phyloP scores from a whole-genome alignment of 2,888 invertebrate species.

The Microchrysa polita region DNA sequence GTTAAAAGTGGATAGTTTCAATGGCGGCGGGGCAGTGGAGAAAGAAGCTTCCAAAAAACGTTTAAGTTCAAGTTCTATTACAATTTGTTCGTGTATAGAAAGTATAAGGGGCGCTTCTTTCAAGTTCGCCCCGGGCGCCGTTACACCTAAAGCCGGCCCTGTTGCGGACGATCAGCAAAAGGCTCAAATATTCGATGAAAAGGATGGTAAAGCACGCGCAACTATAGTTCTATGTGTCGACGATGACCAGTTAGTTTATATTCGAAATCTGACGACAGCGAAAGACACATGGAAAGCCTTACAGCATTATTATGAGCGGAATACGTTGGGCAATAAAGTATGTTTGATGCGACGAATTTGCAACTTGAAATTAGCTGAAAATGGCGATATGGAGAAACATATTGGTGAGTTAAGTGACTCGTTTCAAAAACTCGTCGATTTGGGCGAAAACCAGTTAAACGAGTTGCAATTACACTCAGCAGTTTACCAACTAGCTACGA shows the following conservation, averaged over 20 bases:
- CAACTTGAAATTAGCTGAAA: not conserved
- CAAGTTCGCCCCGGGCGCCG: no score
- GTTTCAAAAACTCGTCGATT: conserved; percentile 4
- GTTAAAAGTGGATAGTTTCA: no score
- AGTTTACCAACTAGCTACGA: conserved; percentile 21
- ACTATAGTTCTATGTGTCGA: not conserved
- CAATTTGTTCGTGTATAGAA: no score
- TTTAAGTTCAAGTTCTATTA: no score
- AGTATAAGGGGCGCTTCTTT: no score
- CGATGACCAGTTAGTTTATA: not conserved
- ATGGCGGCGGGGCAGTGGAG: no score
- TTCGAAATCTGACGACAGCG: no score
- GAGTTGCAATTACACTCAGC: not conserved
- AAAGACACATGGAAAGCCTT: not conserved
- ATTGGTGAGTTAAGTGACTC: conserved; percentile 2
- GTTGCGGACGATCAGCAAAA: no score
- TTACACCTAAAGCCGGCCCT: no score
- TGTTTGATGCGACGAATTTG: conserved; percentile 6
- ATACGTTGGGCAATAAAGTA: not conserved
- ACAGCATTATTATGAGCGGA: not conserved
- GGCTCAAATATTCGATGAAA: conserved; percentile 17
- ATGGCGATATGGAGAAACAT: no score
- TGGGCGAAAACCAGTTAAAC: not conserved
- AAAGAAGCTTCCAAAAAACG: no score
- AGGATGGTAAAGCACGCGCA: not conserved